phyloP scores from a whole-genome alignment of 2,888 invertebrate species.

The Nesidiocoris tenuis region DNA sequence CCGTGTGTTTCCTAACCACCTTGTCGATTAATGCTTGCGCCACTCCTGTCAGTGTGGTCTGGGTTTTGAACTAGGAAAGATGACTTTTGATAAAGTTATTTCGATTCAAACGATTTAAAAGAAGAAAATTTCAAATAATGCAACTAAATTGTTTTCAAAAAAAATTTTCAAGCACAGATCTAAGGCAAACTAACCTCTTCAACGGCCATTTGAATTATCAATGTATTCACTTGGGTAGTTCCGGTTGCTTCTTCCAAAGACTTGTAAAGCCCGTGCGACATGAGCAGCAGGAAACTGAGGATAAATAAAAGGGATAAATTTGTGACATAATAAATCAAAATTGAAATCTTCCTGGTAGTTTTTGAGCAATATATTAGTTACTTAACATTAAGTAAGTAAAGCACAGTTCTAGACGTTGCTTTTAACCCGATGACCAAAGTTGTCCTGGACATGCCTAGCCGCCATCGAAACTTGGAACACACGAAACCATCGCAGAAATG shows the following conservation, averaged over 20 bases:
- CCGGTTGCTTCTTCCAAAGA: conserved; percentile 77
- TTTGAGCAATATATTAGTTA: background rate
- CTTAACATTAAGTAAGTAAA: too few relatives aligned
- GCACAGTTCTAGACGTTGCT: too few relatives aligned
- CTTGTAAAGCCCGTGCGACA: conserved; percentile 83
- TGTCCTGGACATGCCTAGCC: too few relatives aligned
- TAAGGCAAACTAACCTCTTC: conserved; percentile 68
- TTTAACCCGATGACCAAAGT: too few relatives aligned
- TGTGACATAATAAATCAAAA: conserved; percentile 2
- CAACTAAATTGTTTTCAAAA: background rate
- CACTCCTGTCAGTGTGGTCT: conserved; percentile 75
- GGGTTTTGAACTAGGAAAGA: conserved; percentile 69
- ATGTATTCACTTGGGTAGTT: conserved; percentile 76
- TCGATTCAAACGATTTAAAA: background rate
- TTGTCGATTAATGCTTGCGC: conserved; percentile 84
- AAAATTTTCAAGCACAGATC: background rate
- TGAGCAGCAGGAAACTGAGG: conserved; percentile 72
- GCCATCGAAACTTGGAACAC: too few relatives aligned
- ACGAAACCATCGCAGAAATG: too few relatives aligned
- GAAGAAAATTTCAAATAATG: background rate
- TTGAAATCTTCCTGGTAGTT: background rate
- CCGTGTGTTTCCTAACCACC: conserved; percentile 78
- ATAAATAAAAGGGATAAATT: background rate
- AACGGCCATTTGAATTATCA: conserved; percentile 74
- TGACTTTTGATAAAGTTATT: too few relatives aligned